Conservation (phyloP, 2,888 invertebrate genomes). For the Rhagium mordax region DNA sequence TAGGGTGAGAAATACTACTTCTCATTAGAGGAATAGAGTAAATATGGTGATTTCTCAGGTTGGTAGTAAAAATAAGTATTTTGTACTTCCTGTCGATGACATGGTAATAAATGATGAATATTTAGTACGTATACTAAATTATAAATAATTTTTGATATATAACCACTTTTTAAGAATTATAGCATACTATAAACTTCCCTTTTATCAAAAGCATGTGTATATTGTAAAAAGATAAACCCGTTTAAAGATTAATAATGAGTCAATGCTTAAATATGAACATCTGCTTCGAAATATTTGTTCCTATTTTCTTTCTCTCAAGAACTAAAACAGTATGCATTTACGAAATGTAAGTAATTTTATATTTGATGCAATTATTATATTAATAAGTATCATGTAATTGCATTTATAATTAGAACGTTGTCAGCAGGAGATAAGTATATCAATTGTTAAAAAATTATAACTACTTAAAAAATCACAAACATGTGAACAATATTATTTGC, state of each 20-base stretch:
- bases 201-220: background rate
- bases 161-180: background rate
- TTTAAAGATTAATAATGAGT: constrained; percentile 3
- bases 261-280: background rate
- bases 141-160: background rate
- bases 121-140: too few relatives aligned
- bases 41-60: too few relatives aligned
- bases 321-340: background rate
- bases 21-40: too few relatives aligned
- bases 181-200: background rate
- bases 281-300: background rate
- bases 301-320: background rate
- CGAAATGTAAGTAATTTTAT: background rate
- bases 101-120: too few relatives aligned
- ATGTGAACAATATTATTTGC: background rate
- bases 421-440: background rate
- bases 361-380: background rate
- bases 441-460: background rate
- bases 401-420: background rate
- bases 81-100: too few relatives aligned
- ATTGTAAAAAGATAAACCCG: background rate
- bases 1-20: too few relatives aligned
- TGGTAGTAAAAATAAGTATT: too few relatives aligned
- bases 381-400: too few relatives aligned
- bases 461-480: background rate